These are phyloP conservation scores for Torymus texanus DNA, from an alignment of 2,888 invertebrate genomes.

Conservation along the genomic window DNA sequence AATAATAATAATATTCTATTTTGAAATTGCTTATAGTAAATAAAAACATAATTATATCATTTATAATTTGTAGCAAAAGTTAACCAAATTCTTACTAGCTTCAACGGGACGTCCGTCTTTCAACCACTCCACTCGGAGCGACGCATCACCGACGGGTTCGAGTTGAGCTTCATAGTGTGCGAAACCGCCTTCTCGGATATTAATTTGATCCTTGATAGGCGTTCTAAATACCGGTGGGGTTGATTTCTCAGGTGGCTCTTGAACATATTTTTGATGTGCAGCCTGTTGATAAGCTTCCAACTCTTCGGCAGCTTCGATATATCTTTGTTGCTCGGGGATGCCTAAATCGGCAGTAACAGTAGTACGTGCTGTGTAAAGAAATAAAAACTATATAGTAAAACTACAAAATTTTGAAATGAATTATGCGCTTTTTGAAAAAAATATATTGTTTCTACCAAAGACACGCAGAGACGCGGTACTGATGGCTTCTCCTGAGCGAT, in stretches of 20 bases:
- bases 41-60: slow-evolving; percentile 25
- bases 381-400: background rate
- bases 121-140: slow-evolving; percentile 93
- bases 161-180: slow-evolving; percentile 97
- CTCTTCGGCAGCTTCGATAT: slow-evolving; percentile 93
- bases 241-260: slow-evolving; percentile 87
- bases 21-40: background rate
- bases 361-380: slow-evolving; percentile 78
- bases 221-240: slow-evolving; percentile 91
- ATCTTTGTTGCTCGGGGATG: slow-evolving; percentile 91
- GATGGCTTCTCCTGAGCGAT: slow-evolving; percentile 92
- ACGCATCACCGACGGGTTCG: slow-evolving; percentile 94
- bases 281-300: slow-evolving; percentile 91
- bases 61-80: background rate
- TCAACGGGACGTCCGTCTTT: slow-evolving; percentile 93
- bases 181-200: slow-evolving; percentile 93
- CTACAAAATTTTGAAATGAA: slow-evolving; percentile 3
- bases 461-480: slow-evolving; percentile 88
- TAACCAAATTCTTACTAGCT: slow-evolving; percentile 80
- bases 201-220: slow-evolving; percentile 90
- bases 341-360: slow-evolving; percentile 92
- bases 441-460: slow-evolving; percentile 73
- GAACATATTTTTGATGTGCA: slow-evolving; percentile 86
- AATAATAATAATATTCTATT: no score
- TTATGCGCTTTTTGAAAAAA: no score